Base-by-base conservation (phyloP, 2,888 invertebrate species). In the Dioctria rufipes region DNA sequence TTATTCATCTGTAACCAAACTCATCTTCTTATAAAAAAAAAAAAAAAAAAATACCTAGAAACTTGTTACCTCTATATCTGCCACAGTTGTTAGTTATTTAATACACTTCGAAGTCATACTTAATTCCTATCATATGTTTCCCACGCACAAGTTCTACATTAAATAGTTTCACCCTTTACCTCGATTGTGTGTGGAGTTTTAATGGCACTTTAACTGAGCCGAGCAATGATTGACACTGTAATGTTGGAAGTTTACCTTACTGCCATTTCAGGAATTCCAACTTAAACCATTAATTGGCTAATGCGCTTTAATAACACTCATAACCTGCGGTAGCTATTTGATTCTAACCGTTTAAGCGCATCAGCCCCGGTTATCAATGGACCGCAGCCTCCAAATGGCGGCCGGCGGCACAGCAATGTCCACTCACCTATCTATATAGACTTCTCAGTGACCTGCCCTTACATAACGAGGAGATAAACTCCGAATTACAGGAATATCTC, bases 401-500 rank as follows among this genome's bases (percentile, higher is more conserved):
- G 25, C 25, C 25, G 25, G 25, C 25, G 25, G 25, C 2, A 2
- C 25, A 2, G 25, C 25, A 25, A 25, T 25, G 65, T 37, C 0
- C 25, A 37, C 40, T 54, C 54, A 51, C 71, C 54, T 71, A n/a
- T 6, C 46, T 6, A 46, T 71, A 11, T 3, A 51, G 40, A 11
- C 71, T 40, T 63, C 49, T 13, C 9, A 46, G 43, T 61, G 61
- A 61, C 77, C 61, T 61, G 60, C 61, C 61, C 60, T 77, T 77
- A 61, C 46, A 77, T 77, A 61, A 60, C 61, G 46, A 46, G 11
- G 37, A 71, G 71, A 71, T 71, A 71, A 54, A 71, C 71, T 71
- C 71, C 71, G 54, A 71, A 71, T 71, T 71, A 71, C 71, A 71
- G 39, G 71, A 71, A 71, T 71, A 71, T 40, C 71, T 54, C 13